Conservation (phyloP, 2,888 invertebrate genomes). For the Mesorhabditis spiculigera region DNA sequence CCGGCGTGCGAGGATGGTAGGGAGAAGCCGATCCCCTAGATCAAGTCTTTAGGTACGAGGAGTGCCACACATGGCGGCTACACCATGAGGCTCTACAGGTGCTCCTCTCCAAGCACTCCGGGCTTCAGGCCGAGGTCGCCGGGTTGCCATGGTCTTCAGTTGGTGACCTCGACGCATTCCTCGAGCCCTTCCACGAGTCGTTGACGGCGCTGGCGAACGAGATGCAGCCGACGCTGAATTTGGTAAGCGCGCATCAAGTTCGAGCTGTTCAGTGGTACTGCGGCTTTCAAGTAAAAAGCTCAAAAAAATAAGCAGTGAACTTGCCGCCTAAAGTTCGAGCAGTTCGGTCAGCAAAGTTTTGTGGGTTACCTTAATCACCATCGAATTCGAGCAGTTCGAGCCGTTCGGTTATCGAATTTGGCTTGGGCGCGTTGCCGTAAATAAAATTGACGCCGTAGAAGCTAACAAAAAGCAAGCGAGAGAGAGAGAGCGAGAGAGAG, state of each 20-base stretch:
- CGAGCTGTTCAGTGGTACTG: background rate
- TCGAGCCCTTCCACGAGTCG: slow-evolving; percentile 8
- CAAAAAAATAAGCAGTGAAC: background rate
- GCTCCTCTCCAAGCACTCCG: background rate
- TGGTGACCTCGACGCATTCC: background rate
- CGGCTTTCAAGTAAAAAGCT: background rate
- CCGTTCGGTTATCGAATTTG: too few relatives aligned
- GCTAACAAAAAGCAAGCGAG: too few relatives aligned
- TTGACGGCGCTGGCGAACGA: background rate
- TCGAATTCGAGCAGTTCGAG: too few relatives aligned
- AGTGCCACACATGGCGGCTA: background rate
- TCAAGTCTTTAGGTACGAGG: background rate
- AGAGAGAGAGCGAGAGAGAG: too few relatives aligned
- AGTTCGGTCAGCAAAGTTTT: too few relatives aligned
- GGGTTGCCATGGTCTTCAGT: background rate
- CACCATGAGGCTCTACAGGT: background rate
- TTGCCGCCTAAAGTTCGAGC: too few relatives aligned
- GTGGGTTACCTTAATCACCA: too few relatives aligned
- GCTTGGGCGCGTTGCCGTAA: too few relatives aligned
- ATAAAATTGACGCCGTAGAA: too few relatives aligned
- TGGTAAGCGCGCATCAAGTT: background rate
- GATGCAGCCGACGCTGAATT: background rate
- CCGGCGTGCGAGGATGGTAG: background rate
- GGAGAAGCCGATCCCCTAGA: background rate
- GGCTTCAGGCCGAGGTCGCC: background rate